Evolutionary conservation across 2,113 vertebrate genomes (phyloP).

Genomic region (Labeo rohita): DNA sequence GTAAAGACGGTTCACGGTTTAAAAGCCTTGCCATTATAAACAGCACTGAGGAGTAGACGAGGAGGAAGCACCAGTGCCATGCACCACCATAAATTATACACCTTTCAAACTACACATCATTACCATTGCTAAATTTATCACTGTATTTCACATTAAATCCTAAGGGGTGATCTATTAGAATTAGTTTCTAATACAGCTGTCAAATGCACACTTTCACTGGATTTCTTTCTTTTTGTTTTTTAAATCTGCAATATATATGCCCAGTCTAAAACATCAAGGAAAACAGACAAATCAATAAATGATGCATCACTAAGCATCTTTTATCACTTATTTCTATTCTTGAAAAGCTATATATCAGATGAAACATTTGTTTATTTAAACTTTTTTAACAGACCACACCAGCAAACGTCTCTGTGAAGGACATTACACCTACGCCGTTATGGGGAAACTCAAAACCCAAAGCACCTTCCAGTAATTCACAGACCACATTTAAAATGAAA

Average conservation of each 20-base stretch:
- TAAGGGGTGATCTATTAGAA: neutral
- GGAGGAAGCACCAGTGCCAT: neutral
- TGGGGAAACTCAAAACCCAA: constrained; percentile 22
- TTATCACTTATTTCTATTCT: neutral
- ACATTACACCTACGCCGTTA: constrained; percentile 30
- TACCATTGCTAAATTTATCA: neutral
- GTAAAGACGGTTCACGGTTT: neutral
- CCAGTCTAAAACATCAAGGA: neutral
- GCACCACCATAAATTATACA: neutral
- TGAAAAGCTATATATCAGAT: constrained; percentile 1
- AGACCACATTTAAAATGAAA: constrained; percentile 37
- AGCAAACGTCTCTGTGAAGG: constrained; percentile 31
- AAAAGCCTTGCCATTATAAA: neutral
- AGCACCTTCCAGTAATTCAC: constrained; percentile 22
- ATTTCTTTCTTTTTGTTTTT: neutral
- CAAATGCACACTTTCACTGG: neutral
- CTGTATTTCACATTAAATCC: neutral
- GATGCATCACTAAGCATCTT: neutral
- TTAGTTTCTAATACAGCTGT: neutral
- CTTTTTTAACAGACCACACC: constrained; percentile 10
- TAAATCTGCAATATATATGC: neutral
- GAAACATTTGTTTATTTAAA: neutral
- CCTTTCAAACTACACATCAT: neutral
- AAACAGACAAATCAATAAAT: neutral
- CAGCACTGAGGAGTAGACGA: neutral